Conservation (phyloP, 2,888 invertebrate genomes). For the Ennomos erosarius region DNA sequence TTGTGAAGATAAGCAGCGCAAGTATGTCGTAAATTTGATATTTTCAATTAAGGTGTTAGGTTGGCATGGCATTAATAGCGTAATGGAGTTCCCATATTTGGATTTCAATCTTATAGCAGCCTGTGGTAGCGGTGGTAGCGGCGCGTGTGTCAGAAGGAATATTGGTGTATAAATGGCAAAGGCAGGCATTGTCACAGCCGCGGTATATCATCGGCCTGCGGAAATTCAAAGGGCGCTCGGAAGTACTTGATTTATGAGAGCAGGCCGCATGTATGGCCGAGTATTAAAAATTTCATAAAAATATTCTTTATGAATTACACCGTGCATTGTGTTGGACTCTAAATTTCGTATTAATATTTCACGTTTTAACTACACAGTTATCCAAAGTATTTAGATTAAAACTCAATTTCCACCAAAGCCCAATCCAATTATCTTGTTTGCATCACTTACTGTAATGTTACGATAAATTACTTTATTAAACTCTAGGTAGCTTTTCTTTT, state of each 20-base stretch:
- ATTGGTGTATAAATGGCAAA: constrained; percentile 70
- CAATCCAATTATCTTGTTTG: constrained; percentile 40
- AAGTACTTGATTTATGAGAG: constrained; percentile 80
- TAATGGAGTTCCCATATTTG: constrained; percentile 26
- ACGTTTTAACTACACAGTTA: constrained; percentile 16
- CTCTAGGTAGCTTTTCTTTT: constrained; percentile 19
- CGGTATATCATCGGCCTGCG: constrained; percentile 75
- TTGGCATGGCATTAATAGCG: constrained; percentile 1
- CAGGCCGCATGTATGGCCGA: constrained; percentile 68
- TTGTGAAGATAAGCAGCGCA: too few species aligned
- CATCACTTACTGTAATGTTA: constrained; percentile 8
- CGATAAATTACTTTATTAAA: constrained; percentile 27
- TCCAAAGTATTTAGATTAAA: constrained; percentile 23
- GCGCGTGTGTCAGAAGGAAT: constrained; percentile 68
- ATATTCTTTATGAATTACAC: constrained; percentile 70
- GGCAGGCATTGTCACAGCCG: constrained; percentile 75
- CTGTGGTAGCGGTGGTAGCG: constrained; percentile 47
- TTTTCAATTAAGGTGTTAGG: neutral
- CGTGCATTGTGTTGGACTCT: constrained; percentile 47
- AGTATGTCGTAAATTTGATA: too few species aligned
- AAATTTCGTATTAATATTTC: constrained; percentile 49
- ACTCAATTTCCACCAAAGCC: constrained; percentile 39
- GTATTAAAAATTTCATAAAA: constrained; percentile 80
- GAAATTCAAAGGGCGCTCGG: constrained; percentile 78
- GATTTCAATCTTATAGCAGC: constrained; percentile 53